Evolutionary conservation across 2,888 invertebrate genomes (phyloP), one percentile per base, ranked within the genome.

Genomic region (Timandra comae): DNA sequence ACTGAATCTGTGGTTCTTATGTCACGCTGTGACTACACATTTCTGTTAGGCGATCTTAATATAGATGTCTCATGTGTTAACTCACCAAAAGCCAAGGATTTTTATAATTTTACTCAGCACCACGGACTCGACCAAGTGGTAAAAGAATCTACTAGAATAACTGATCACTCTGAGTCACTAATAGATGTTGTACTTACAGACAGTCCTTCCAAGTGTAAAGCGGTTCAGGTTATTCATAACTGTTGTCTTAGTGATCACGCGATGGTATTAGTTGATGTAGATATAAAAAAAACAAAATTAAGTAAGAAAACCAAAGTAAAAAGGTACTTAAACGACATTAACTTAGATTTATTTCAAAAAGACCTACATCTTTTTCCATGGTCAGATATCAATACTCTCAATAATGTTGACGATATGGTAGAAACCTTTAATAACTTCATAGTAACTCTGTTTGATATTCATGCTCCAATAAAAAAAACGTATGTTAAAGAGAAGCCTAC

Each of bases 181-280:
- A 7, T 48, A 19, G 44, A 45, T 10, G 8, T 45, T n/a, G 21
- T 48, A 0, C 27, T 48, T 2, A 30, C 43, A 33, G 25, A 36
- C 24, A 7, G 22, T n/a, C 36, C 31, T 2, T 12, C 24, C 2
- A 25, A 6, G 8, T 34, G 34, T 13, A 34, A 27, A 23, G 9
- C 8, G n/a, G 9, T 23, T 9, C 8, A n/a, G 5, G 16, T 16
- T 3, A 16, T 16, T 4, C 16, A 16, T 16, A 16, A 16, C 16
- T 5, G 5, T 16, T 4, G 16, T 16, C 16, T 16, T 5, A 16
- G 16, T 16, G 16, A 16, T 16, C 16, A 16, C 16, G 16, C 16
- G 3, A 16, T 16, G 16, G 16, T 16, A 5, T 16, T 16, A 5
- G 16, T 16, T 5, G 16, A 16, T 5, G 3, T 16, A 16, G 16